Percentiles rank a stretch among this genome's conserved stretches.
phyloP scores from a whole-genome alignment of 2,113 vertebrate genomes.

The Tenebrosternarchus preto region DNA sequence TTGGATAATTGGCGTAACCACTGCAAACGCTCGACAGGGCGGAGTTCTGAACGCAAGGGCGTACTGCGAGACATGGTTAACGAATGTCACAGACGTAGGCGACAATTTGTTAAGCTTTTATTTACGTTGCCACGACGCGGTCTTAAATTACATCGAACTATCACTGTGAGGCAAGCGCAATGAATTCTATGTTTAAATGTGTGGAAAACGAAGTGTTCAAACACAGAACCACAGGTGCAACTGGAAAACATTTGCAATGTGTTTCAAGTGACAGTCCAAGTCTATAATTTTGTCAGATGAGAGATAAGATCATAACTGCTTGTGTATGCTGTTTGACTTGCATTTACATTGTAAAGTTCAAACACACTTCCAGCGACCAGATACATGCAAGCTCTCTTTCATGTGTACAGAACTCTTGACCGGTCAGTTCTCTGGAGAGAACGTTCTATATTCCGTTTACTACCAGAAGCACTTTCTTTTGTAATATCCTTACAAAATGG shows the following conservation, averaged over 20 bases:
- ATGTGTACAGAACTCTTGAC: neutral
- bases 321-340: neutral
- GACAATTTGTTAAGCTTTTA: too few species aligned
- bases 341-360: neutral
- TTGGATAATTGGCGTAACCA: constrained; percentile 2
- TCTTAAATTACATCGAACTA: neutral
- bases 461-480: neutral
- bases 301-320: neutral
- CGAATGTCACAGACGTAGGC: neutral
- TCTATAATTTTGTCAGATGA: constrained; percentile 16
- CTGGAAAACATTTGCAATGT: neutral
- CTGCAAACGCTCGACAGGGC: constrained; percentile 29
- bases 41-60: constrained; percentile 13
- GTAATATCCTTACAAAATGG: neutral
- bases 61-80: constrained; percentile 2
- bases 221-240: neutral
- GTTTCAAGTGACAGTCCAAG: neutral
- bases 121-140: neutral
- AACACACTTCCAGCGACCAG: neutral
- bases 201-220: neutral
- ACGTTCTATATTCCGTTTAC: neutral
- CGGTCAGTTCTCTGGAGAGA: neutral
- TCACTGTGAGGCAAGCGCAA: neutral
- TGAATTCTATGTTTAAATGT: neutral
- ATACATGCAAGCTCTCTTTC: neutral